Evolutionary conservation across 2,888 invertebrate genomes (phyloP), one percentile per base, ranked within the genome.

Genomic region (Orchestes rusci): DNA sequence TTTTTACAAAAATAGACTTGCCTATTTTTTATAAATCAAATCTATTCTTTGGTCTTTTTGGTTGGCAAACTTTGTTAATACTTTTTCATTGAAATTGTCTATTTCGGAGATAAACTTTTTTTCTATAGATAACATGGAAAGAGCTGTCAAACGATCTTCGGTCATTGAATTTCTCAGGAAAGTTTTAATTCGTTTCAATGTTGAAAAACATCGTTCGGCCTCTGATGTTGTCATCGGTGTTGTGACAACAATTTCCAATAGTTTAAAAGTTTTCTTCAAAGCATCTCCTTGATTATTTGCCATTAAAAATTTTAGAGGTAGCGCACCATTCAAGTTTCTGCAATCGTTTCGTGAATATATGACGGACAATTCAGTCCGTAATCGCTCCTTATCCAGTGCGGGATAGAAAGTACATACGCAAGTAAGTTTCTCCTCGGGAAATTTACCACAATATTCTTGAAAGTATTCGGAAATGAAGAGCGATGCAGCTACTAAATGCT

Each of bases 151-250:
- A 34, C 59, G 43, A 4, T 56, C 56, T 35, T 58, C 45, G 7
- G 29, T 39, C 57, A 54, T 58, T 1, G 57, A 47, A 45, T 51
- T 59, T 37, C 53, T 42, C n/a, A 56, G 29, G 46, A 57, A 59
- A 4, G 52, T 56, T 43, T 57, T 57, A 10, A 59, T 53, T 16
- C 56, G 34, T 38, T 57, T 58, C 20, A 59, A 28, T 1, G 34
- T 43, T 2, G 39, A 40, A 13, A 57, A 50, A 12, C 18, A 39
- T 20, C 54, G 44, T 50, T 58, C 59, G 3, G 43, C 45, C 47
- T 60, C 59, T 20, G 56, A 27, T 27, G 56, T 53, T 20, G 53
- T 44, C 57, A 60, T 59, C 3, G 60, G 60, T 8, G 48, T 56
- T 28, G 61, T 59, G 27, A 53, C 34, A n/a, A 59, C 16, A 16